Base-by-base conservation (phyloP, 2,888 invertebrate genomes). In the Hartigia nigra region DNA sequence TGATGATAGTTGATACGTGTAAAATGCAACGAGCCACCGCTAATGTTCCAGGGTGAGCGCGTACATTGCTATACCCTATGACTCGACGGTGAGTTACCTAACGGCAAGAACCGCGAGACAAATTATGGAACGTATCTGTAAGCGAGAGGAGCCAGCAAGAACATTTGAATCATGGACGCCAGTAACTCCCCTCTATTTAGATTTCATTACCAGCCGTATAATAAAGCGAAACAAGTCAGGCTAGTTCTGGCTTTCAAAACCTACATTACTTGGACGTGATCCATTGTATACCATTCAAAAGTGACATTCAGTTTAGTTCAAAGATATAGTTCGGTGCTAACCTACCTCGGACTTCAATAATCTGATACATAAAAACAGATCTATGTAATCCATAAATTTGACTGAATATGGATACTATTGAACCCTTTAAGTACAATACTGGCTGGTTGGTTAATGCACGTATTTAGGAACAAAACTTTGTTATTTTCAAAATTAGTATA, bases 1-100 rank as follows among this genome's bases (percentile, higher is more conserved):
- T 89, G 90, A 90, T 89, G 90, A 89, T 89, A 88, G 89, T 88
- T 86, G 88, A 86, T 86, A 88, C 86, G 86, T 85, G 86, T 86
- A 86, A 87, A 88, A 87, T 86, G 85, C 86, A 87, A 88, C 87
- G 87, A 87, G 84, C 85, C 84, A 83, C 83, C 84, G 84, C 87
- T 88, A 88, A 90, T 89, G 87, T 85, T 84, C 84, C 85, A 82
- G 82, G 82, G 78, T 75, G 75, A 31, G 12, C 72, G 31, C 72
- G 72, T 32, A 72, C 32, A 23, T 72, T 72, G 34, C 72, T 72
- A 31, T 34, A 23, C 23, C 55, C 55, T 55, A 55, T 55, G 55
- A 55, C 55, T 55, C 9, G 55, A 55, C 55, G 23, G 78, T 84
- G 82, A 85, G 82, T 82, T 83, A 82, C 79, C 79, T 76, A 81